A percentile compares a stretch with the other conserved stretches of the same genome.
These are phyloP conservation scores for Setophaga coronata DNA, from an alignment of 2,113 vertebrate genomes.

Conservation along the genomic window DNA sequence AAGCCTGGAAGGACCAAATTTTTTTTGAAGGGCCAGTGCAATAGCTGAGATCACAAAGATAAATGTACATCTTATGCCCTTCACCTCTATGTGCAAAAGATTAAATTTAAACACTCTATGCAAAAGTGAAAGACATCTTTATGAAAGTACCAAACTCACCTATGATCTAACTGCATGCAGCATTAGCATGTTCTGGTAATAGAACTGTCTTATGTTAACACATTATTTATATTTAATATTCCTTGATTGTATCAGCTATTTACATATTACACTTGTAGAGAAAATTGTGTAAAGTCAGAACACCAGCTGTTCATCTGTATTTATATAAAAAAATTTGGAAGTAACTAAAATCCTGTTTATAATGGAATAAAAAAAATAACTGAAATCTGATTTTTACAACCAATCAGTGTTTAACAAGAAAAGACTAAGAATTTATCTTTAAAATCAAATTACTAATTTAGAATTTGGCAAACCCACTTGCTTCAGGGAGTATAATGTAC, in stretches of 20 bases:
- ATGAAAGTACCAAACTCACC: neutral
- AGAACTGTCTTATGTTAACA: neutral
- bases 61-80: neutral
- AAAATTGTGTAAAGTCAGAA: neutral
- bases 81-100: neutral
- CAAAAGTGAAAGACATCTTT: neutral
- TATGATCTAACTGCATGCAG: neutral
- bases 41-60: neutral
- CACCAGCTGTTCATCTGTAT: neutral
- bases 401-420: neutral
- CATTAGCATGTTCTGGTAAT: neutral
- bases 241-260: neutral
- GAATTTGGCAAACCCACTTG: neutral
- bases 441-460: neutral
- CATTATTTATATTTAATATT: neutral
- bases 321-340: neutral
- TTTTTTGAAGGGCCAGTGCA: neutral
- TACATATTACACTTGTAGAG: neutral
- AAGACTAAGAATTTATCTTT: neutral
- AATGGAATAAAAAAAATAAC: neutral
- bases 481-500: neutral
- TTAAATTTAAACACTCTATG: neutral
- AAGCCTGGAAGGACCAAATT: neutral
- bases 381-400: neutral
- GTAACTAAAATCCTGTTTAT: neutral